These are phyloP conservation scores for Zaprionus taronus DNA, from an alignment of 1,140 invertebrate genomes.

Conservation along the genomic window DNA sequence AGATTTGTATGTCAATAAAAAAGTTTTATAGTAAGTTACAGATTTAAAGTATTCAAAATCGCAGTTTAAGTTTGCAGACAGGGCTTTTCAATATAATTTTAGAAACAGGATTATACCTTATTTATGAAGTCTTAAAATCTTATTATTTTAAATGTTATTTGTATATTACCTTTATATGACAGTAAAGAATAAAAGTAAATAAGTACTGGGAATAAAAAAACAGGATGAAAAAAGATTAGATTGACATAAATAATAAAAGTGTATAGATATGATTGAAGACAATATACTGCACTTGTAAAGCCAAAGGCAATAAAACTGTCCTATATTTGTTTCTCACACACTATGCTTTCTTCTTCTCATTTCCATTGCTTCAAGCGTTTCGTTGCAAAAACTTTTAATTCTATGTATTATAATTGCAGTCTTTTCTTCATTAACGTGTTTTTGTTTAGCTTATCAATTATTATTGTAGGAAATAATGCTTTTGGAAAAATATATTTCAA, in stretches of 20 bases:
- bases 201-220: not conserved
- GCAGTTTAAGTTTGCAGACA: not conserved
- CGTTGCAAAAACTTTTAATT: not conserved
- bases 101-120: not conserved
- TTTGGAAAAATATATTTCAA: not conserved
- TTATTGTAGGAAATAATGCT: not conserved
- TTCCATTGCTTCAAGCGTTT: constrained; percentile 1
- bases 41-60: not conserved
- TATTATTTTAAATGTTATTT: not conserved
- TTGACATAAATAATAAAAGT: not conserved
- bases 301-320: not conserved
- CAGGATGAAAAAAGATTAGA: not conserved
- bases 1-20: not conserved
- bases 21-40: not conserved
- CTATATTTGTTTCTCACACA: not conserved
- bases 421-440: not conserved
- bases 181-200: not conserved
- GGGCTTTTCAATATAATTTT: not conserved
- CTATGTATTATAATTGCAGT: not conserved
- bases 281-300: not conserved
- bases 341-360: not conserved
- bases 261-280: not conserved
- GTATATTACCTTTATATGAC: not conserved
- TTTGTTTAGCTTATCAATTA: not conserved
- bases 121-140: no score